Evolutionary conservation across 2,888 invertebrate genomes (phyloP), one percentile per base, ranked within the genome.

Genomic region (Acronicta aceris): DNA sequence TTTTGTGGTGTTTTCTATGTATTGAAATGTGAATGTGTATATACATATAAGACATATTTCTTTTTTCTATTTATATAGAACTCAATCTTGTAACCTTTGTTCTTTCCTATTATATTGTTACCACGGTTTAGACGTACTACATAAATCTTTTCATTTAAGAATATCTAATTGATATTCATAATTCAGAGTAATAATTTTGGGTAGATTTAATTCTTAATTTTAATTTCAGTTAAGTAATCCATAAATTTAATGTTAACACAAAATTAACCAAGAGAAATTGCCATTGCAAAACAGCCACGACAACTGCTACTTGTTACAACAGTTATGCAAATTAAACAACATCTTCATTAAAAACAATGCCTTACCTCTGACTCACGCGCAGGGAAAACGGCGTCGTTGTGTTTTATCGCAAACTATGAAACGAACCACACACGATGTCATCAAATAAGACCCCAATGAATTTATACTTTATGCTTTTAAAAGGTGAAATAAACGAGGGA

Each of bases 401-500:
- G 10, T 25, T 53, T 45, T 46, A 61, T 56, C 38, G 52, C 43
- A 21, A 52, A 71, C 41, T 48, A 41, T 63, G 40, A 42, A 27
- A 48, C 9, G 12, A 65, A 49, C 76, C 79, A 65, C 79, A 78
- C 79, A 76, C 66, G 66, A 51, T 43, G 76, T 42, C 25, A 50
- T 47, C 38, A 25, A 72, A 74, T 71, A 74, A 71, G 46, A 57
- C 47, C 46, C 54, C 53, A 61, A 17, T 68, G 62, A 74, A 60
- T 67, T 61, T 63, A 80, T 71, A 71, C 62, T 62, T 40, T 74
- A 67, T 59, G 63, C 69, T 61, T 66, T 67, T 56, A 62, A 75
- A 77, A 77, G 69, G 74, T 79, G 75, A 79, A 73, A 80, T 78
- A 79, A 79, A 78, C 82, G 71, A 46, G 17, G 41, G 52, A 57